Conservation (phyloP, 1,140 invertebrate genomes). For the Argopecten irradians region DNA sequence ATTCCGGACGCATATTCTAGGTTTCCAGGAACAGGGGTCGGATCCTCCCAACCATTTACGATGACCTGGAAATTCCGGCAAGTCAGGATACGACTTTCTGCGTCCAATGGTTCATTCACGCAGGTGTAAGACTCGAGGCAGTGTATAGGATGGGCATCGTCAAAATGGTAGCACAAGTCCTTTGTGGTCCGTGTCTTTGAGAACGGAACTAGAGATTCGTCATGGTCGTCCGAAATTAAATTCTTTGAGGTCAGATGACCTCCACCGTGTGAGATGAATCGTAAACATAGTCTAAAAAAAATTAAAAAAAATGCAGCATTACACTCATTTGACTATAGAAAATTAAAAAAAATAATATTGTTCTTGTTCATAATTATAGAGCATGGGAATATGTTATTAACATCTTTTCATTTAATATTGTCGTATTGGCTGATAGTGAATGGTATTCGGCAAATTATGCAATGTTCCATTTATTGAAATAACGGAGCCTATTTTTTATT, state of each 20-base stretch:
- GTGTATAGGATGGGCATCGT: constrained; percentile 33
- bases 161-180: constrained; percentile 37
- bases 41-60: constrained; percentile 35
- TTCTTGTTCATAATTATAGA: too few species aligned
- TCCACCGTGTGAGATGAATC: constrained; percentile 3
- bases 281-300: constrained; percentile 30
- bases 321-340: neutral
- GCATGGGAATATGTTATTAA: too few species aligned
- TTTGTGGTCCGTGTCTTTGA: neutral
- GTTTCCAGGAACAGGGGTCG: neutral
- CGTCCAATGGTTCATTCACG: neutral
- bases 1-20: too few species aligned
- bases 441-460: too few species aligned
- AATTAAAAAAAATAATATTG: too few species aligned
- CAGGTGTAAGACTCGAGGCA: constrained; percentile 28
- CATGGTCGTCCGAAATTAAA: neutral
- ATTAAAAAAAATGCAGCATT: neutral
- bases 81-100: constrained; percentile 19
- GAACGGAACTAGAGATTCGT: neutral
- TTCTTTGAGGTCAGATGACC: constrained; percentile 32
- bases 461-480: too few species aligned
- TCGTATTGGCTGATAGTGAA: too few species aligned
- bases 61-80: neutral
- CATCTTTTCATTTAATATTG: too few species aligned
- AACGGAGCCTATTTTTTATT: too few species aligned